Evolutionary conservation across 2,888 invertebrate species (phyloP), one percentile per base, ranked within the genome.

Genomic region (Xestia rhomboidea): DNA sequence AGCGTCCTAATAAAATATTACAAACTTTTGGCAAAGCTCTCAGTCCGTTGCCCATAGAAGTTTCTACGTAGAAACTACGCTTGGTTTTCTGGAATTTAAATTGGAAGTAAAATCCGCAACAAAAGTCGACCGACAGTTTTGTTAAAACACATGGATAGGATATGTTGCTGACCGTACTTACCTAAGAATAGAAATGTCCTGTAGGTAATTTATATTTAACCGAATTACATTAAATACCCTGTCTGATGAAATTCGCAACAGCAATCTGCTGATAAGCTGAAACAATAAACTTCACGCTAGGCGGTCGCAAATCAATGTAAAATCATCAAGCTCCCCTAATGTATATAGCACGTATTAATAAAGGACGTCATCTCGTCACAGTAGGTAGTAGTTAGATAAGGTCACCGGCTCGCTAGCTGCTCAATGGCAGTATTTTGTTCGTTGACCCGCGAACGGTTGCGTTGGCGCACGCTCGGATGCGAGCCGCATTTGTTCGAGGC

Each of bases 371-470:
- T 90, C 89, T 87, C 87, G 83, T 86, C 84, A 86, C 79, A 71
- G 76, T 34, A 34, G n/a, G n/a, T 76, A 71, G 77, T 81, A 87
- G 85, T 89, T 90, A 91, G 93, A 94, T 95, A 95, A 95, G 93
- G 94, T 95, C 94, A 92, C 91, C 92, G 93, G 91, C 92, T 91
- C 89, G 92, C 90, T 89, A 76, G 93, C 91, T 92, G 90, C 92
- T 89, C 91, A 89, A 88, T 92, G 92, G 91, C 90, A 92, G 92
- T 94, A 92, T 93, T 93, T 94, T 95, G 95, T 95, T 89, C 95
- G 93, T 94, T 95, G 95, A 95, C 94, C 95, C 92, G 92, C 88
- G 91, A 85, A 84, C 90, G 91, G 91, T 81, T 91, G 92, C 90
- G 91, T 89, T 82, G 83, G 87, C 91, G 90, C 89, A 90, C 89